A percentile compares a stretch with the other conserved stretches of the same genome.
These are phyloP conservation scores for Scalopus aquaticus DNA, from an alignment of 2,113 vertebrate genomes.

Conservation along the genomic window DNA sequence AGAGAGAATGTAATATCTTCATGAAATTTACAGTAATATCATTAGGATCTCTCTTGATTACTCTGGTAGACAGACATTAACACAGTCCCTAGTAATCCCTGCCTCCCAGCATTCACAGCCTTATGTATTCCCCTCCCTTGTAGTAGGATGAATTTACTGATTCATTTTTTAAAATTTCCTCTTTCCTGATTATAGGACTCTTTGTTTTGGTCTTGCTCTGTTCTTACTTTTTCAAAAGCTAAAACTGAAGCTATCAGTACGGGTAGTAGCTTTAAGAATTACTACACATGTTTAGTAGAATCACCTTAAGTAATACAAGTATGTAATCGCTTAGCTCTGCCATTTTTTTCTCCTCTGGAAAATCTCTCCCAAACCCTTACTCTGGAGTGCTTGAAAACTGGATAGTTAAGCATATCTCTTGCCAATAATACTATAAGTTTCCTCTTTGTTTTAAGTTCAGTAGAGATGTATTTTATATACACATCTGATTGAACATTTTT, in stretches of 20 bases:
- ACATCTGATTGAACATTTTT: background rate
- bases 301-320: background rate
- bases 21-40: background rate
- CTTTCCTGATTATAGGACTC: background rate
- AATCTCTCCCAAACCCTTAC: background rate
- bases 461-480: background rate
- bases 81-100: background rate
- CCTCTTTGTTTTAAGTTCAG: background rate
- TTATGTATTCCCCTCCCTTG: background rate
- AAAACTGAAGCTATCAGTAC: background rate
- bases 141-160: background rate
- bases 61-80: background rate
- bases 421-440: background rate
- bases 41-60: background rate
- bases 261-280: background rate
- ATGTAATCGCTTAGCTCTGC: background rate
- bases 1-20: background rate
- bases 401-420: background rate
- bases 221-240: slow-evolving; percentile 48
- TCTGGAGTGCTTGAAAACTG: background rate
- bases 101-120: background rate
- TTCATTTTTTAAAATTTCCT: background rate
- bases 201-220: slow-evolving; percentile 44
- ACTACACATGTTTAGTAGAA: background rate
- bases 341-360: background rate